These are phyloP conservation scores for Barnardius zonarius DNA, from an alignment of 2,113 vertebrate genomes.

Conservation along the genomic window DNA sequence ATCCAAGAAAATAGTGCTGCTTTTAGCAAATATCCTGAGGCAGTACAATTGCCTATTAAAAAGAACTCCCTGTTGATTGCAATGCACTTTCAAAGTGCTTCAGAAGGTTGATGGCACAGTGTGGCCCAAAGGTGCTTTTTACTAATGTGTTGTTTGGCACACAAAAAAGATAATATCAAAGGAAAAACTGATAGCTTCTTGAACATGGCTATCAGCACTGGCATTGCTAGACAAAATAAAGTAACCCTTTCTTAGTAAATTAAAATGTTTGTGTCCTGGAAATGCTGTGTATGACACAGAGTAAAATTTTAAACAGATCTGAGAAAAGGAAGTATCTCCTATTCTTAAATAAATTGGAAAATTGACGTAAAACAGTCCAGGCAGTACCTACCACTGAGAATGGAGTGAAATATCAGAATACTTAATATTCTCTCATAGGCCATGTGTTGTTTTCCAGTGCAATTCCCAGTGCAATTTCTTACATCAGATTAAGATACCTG, in stretches of 20 bases:
- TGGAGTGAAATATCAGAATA: background rate
- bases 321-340: background rate
- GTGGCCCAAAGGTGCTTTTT: background rate
- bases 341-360: background rate
- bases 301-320: background rate
- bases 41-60: slow-evolving; percentile 4
- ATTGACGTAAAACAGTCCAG: background rate
- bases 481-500: background rate
- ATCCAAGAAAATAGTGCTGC: background rate
- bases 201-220: background rate
- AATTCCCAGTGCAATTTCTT: background rate
- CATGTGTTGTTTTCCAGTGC: background rate
- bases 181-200: background rate
- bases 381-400: background rate
- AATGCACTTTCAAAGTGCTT: background rate
- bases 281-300: background rate
- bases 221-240: background rate
- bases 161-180: background rate
- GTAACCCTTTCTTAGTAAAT: background rate
- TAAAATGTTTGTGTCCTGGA: background rate
- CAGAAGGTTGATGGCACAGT: slow-evolving; percentile 4
- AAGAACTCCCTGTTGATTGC: slow-evolving; percentile 9
- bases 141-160: background rate
- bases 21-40: slow-evolving; percentile 12
- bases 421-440: background rate